Conservation (phyloP, 1,140 invertebrate species). For the Oncopeltus fasciatus region DNA sequence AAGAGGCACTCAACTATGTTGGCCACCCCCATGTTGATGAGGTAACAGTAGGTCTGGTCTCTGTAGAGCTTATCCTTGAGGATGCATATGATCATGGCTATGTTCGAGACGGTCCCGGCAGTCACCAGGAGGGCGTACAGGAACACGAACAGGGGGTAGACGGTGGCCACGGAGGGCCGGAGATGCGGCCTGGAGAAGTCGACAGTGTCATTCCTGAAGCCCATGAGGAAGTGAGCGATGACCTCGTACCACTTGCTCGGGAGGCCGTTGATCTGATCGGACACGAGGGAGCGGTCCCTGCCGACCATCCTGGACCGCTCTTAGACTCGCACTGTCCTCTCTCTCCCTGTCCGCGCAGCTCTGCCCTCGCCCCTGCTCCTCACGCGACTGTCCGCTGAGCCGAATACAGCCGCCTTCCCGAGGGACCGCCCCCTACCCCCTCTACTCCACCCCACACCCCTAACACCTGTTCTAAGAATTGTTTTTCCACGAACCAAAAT, state of each 20-base stretch:
- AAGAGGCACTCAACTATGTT: conserved; percentile 51
- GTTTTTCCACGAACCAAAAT: no score
- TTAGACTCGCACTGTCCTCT: not conserved
- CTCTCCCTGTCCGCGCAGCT: not conserved
- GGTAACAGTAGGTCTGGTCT: conserved; percentile 47
- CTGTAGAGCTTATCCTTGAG: conserved; percentile 40
- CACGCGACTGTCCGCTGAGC: not conserved
- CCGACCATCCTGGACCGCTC: not conserved
- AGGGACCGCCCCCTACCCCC: not conserved
- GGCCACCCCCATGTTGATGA: conserved; percentile 50
- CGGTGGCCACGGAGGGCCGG: conserved; percentile 33
- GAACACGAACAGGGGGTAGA: conserved; percentile 48
- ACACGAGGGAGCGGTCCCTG: not conserved
- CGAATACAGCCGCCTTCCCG: not conserved
- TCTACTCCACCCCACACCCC: not conserved
- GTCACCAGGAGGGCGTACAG: conserved; percentile 43
- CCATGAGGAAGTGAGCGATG: conserved; percentile 26
- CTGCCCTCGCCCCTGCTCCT: not conserved
- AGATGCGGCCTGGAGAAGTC: conserved; percentile 33
- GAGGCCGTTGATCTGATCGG: conserved; percentile 9
- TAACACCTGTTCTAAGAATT: not conserved
- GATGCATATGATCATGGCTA: conserved; percentile 43
- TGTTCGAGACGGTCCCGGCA: conserved; percentile 40
- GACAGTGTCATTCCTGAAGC: conserved; percentile 27
- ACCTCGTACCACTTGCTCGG: conserved; percentile 26